These are phyloP conservation scores for Prietella phreatophila DNA, from an alignment of 2,113 vertebrate species.

Conservation along the genomic window DNA sequence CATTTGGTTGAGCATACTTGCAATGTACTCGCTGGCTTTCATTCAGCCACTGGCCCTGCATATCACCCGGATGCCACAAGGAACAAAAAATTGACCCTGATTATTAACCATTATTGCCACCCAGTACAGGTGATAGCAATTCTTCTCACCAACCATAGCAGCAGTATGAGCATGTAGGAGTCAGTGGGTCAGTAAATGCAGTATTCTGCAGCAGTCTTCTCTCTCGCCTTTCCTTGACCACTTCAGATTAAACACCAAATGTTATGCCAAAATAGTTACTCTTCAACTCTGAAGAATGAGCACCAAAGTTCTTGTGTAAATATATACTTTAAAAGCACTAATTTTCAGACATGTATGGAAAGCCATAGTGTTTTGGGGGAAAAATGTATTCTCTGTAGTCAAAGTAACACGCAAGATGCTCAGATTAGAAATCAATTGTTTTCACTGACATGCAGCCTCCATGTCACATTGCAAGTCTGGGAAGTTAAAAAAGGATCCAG, in stretches of 20 bases:
- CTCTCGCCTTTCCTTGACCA: background rate
- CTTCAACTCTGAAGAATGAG: background rate
- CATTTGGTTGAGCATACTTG: slow-evolving; percentile 44
- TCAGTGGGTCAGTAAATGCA: background rate
- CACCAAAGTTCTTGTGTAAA: background rate
- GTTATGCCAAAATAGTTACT: background rate
- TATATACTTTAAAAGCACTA: background rate
- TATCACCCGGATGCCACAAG: slow-evolving; percentile 35
- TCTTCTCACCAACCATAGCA: background rate
- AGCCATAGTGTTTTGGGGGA: background rate
- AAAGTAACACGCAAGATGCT: background rate
- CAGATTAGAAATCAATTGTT: background rate
- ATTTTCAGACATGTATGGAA: too few species aligned
- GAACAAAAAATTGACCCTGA: slow-evolving; percentile 63
- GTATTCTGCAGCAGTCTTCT: background rate
- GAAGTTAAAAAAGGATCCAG: background rate
- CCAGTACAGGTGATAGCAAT: background rate
- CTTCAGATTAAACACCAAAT: background rate
- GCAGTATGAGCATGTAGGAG: background rate
- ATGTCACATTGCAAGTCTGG: background rate
- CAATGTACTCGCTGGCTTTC: slow-evolving; percentile 43
- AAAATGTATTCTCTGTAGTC: background rate
- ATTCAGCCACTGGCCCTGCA: slow-evolving; percentile 40
- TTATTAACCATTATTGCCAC: slow-evolving; percentile 49
- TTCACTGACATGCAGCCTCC: background rate